A percentile compares a stretch with the other conserved stretches of the same genome.
Conservation (phyloP, 2,797 vertebrate species). For the Silurus aristotelis region DNA sequence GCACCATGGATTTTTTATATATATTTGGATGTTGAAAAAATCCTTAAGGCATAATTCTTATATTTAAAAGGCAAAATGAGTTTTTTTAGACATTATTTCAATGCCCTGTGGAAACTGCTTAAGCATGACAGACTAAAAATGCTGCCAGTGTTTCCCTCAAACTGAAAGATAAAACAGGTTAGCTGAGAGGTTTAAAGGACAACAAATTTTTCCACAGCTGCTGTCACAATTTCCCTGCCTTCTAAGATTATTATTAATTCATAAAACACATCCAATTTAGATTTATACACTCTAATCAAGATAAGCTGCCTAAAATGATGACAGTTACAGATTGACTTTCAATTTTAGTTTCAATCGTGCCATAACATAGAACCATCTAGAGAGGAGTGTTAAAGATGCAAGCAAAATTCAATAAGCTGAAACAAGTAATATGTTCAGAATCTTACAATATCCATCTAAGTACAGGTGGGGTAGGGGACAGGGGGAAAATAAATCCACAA, state of each 20-base stretch:
- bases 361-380: too few relatives aligned
- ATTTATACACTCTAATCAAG: neutral
- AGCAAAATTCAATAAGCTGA: neutral
- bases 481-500: too few relatives aligned
- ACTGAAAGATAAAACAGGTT: neutral
- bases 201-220: neutral
- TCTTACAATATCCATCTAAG: too few relatives aligned
- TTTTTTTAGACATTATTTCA: neutral
- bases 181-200: constrained; percentile 2
- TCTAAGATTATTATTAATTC: constrained; percentile 14
- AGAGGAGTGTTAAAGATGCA: neutral
- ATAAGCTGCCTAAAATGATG: constrained; percentile 4
- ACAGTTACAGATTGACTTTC: neutral
- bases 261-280: neutral
- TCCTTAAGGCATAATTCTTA: neutral
- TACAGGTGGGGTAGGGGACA: too few relatives aligned
- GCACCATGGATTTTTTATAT: neutral
- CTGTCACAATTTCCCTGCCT: constrained; percentile 10
- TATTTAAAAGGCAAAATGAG: neutral
- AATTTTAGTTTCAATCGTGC: neutral
- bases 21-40: neutral
- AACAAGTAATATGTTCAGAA: neutral
- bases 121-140: neutral
- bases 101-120: neutral
- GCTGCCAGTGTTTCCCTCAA: neutral